phyloP scores from a whole-genome alignment of 1,140 invertebrate genomes.

The Drosophila quadrilineata region DNA sequence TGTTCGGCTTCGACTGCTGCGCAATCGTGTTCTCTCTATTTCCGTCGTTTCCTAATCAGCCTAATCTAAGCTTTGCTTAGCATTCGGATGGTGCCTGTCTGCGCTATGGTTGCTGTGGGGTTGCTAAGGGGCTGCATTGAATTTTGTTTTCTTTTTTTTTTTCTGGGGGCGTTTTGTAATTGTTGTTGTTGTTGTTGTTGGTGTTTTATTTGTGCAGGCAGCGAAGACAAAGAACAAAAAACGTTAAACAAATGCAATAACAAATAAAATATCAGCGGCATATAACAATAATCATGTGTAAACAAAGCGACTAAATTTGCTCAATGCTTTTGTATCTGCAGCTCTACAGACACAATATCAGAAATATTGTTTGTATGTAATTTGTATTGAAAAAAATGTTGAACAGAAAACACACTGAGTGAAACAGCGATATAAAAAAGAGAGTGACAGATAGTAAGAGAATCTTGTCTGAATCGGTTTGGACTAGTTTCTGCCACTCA shows the following conservation, averaged over 20 bases:
- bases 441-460: too few relatives aligned
- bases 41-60: neutral
- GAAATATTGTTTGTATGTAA: conserved; percentile 21
- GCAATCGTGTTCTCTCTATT: neutral
- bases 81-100: conserved; percentile 7
- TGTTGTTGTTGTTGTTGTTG: neutral
- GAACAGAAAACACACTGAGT: too few relatives aligned
- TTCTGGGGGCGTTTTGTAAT: too few relatives aligned
- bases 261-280: conserved; percentile 5
- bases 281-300: conserved; percentile 35
- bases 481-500: conserved; percentile 18
- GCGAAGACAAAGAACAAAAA: neutral
- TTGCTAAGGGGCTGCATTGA: neutral
- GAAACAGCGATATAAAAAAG: too few relatives aligned
- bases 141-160: neutral
- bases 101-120: conserved; percentile 7
- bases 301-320: conserved; percentile 25
- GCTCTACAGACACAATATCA: too few relatives aligned
- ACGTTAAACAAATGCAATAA: neutral
- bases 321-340: conserved; percentile 13
- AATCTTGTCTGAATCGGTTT: conserved; percentile 65
- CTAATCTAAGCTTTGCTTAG: neutral
- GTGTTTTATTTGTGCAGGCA: conserved; percentile 5
- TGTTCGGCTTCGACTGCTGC: too few relatives aligned
- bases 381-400: conserved; percentile 19